These are phyloP conservation scores for Doryteuthis pealeii DNA, from an alignment of 1,140 invertebrate genomes.

Conservation along the genomic window DNA sequence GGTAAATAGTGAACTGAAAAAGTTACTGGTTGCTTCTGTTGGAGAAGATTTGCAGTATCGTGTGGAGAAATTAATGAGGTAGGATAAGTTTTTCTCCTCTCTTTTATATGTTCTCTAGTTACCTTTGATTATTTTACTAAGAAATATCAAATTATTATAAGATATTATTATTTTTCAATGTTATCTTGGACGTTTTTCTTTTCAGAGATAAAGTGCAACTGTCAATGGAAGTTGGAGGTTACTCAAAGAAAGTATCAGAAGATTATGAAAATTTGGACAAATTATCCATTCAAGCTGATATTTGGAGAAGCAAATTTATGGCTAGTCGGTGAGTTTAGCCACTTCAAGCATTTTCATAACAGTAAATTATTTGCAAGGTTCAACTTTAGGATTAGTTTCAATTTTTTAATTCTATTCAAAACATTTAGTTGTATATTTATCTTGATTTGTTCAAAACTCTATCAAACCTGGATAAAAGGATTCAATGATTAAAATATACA, in stretches of 20 bases:
- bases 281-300: conserved; percentile 88
- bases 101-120: neutral
- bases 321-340: conserved; percentile 73
- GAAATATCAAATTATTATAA: too few species aligned
- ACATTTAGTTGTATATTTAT: too few species aligned
- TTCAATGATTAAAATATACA: too few species aligned
- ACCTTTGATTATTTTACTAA: too few species aligned
- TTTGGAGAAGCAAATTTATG: conserved; percentile 93
- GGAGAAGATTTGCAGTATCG: conserved; percentile 88
- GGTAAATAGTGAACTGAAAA: conserved; percentile 91
- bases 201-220: conserved; percentile 86
- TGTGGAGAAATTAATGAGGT: conserved; percentile 77
- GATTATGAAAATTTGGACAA: conserved; percentile 92
- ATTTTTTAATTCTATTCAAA: neutral
- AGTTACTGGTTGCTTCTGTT: conserved; percentile 87
- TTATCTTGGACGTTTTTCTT: neutral
- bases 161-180: too few species aligned
- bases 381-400: neutral
- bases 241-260: conserved; percentile 75
- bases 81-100: conserved; percentile 4
- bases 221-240: conserved; percentile 79
- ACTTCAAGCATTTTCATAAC: neutral
- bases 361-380: neutral
- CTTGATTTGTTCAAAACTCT: too few species aligned
- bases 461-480: too few species aligned